These are phyloP conservation scores for Nephotettix cincticeps DNA, from an alignment of 1,140 invertebrate species.

Conservation along the genomic window DNA sequence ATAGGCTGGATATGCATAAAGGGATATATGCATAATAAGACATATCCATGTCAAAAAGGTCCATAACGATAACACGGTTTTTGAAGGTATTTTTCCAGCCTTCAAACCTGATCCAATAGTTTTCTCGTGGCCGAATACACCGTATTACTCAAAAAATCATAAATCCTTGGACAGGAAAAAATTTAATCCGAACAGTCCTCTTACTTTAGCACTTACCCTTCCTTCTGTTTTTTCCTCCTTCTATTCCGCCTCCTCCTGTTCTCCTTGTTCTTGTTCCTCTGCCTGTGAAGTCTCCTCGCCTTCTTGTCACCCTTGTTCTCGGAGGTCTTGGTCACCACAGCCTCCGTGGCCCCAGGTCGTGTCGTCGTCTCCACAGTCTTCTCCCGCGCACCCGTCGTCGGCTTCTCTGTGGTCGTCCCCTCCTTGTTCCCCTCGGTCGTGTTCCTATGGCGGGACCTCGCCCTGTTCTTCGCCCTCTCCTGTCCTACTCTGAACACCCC, in stretches of 20 bases:
- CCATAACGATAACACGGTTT: too few relatives aligned
- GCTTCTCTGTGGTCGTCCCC: too few relatives aligned
- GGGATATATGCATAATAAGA: too few relatives aligned
- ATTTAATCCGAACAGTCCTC: too few relatives aligned
- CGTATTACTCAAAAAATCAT: too few relatives aligned
- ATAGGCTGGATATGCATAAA: too few relatives aligned
- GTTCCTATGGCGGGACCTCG: not conserved
- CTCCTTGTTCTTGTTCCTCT: conserved; percentile 22
- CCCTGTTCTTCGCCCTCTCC: conserved; percentile 13
- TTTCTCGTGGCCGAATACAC: too few relatives aligned
- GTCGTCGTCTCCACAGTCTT: conserved; percentile 34
- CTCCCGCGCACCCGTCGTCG: not conserved
- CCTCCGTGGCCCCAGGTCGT: not conserved
- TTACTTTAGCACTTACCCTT: conserved; percentile 5
- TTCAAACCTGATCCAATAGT: too few relatives aligned
- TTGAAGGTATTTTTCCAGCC: too few relatives aligned
- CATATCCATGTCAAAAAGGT: too few relatives aligned
- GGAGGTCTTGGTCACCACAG: not conserved
- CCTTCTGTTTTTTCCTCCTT: conserved; percentile 39
- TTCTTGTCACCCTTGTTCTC: not conserved
- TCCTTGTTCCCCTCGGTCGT: not conserved
- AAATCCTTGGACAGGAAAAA: too few relatives aligned
- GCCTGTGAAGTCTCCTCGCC: not conserved
- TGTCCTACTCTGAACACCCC: conserved; percentile 12
- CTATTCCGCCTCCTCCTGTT: conserved; percentile 39